Conservation (phyloP, 1,140 invertebrate species). For the Caenorhabditis tropicalis region DNA sequence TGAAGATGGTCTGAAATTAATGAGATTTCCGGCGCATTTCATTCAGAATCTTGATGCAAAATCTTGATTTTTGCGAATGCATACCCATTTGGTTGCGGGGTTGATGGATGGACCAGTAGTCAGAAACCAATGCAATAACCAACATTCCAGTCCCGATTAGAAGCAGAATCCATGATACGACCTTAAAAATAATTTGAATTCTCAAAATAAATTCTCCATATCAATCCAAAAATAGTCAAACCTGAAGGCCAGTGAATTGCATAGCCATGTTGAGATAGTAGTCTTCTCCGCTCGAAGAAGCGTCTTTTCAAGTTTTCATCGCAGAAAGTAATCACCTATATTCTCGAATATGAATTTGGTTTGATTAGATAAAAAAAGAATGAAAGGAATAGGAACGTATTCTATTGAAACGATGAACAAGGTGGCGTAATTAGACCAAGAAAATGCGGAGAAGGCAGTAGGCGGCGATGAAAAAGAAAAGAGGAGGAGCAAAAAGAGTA, state of each 20-base stretch:
- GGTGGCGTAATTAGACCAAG: slow-evolving; percentile 12
- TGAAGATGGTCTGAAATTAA: slow-evolving; percentile 39
- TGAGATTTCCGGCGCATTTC: background rate
- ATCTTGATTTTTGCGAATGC: background rate
- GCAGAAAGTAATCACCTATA: background rate
- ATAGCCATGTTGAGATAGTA: background rate
- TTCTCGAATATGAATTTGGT: background rate
- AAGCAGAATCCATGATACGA: slow-evolving; percentile 31
- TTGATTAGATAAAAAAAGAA: background rate
- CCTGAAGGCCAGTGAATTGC: slow-evolving; percentile 26
- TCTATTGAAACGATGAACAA: background rate
- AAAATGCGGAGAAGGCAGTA: background rate
- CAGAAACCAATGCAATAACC: slow-evolving; percentile 23
- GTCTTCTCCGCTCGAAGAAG: background rate
- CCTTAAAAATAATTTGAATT: too few relatives aligned
- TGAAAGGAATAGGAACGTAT: too few relatives aligned
- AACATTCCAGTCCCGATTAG: slow-evolving; percentile 39
- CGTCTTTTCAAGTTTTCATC: background rate
- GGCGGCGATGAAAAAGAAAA: background rate
- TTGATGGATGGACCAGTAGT: slow-evolving; percentile 42
- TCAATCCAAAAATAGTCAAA: too few relatives aligned
- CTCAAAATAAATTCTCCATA: too few relatives aligned
- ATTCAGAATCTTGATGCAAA: background rate
- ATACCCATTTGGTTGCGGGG: slow-evolving; percentile 42
- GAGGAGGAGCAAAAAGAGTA: slow-evolving; percentile 27